Evolutionary conservation across 2,888 invertebrate genomes (phyloP).

Genomic region (Catocala sponsa): DNA sequence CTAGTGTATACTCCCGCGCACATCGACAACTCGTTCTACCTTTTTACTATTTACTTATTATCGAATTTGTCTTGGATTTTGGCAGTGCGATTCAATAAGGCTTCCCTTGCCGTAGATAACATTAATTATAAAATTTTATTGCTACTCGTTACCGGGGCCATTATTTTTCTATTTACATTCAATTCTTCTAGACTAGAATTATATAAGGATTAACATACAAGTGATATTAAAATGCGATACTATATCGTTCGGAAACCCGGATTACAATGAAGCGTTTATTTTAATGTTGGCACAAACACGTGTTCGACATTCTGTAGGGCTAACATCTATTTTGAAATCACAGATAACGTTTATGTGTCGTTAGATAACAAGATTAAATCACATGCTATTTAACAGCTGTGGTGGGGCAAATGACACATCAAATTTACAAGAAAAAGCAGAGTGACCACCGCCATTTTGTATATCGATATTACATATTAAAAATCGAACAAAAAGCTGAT

Average conservation of each 20-base stretch:
- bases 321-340: conserved; percentile 66
- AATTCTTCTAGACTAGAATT: conserved; percentile 35
- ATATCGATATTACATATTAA: no score
- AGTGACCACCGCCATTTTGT: no score
- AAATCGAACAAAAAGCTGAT: no score
- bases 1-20: conserved; percentile 66
- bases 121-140: conserved; percentile 23
- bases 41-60: conserved; percentile 48
- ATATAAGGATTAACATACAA: conserved; percentile 34
- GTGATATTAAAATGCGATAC: conserved; percentile 20
- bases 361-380: conserved; percentile 50
- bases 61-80: conserved; percentile 56
- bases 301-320: conserved; percentile 63
- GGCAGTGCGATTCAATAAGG: conserved; percentile 65
- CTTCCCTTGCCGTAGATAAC: conserved; percentile 27
- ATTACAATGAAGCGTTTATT: conserved; percentile 47
- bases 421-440: no score
- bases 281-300: conserved; percentile 77
- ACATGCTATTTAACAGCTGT: neutral
- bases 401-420: neutral
- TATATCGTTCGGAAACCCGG: conserved; percentile 8
- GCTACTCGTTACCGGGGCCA: conserved; percentile 16
- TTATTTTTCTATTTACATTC: neutral
- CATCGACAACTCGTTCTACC: conserved; percentile 75
- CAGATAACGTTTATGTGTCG: conserved; percentile 56